Evolutionary conservation across 2,113 vertebrate species (phyloP), one percentile per base, ranked within the genome.

Genomic region (Salvelinus fontinalis): DNA sequence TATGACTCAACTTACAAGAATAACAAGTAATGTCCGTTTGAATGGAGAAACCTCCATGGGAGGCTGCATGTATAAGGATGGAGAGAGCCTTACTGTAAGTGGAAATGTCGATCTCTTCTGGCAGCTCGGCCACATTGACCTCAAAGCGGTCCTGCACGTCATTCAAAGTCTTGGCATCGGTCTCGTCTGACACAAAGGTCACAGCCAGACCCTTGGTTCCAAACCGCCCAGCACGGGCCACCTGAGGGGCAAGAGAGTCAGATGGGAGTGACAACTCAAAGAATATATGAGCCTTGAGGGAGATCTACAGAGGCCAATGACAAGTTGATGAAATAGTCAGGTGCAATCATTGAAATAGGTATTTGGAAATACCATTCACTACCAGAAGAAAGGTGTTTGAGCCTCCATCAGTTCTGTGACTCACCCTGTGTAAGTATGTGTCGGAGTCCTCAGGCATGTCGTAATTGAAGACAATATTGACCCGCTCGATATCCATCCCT

Each of bases 391-490:
- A 1, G 0, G 39, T 44, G 9, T 44, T 11, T 44, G 39, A 44
- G 39, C 4, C 16, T 5, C 20, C 14, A 20, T 59, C 24, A 51
- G 24, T 20, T 20, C 11, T 24, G 3, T 8, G 5, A 18, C 90
- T 88, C 79, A 97, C 96, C 89, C 96, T 94, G 89, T 97, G 96
- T 77, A 97, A 88, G 80, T 97, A 96, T 14, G 96, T 97, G 79
- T 97, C 95, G 0, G 96, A 97, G 80, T 97, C 95, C 78, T 96
- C 95, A 0, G 96, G 96, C 96, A 97, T 97, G 88, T 97, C 96
- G 1, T 96, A 96, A 88, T 97, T 97, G 88, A 97, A 96, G 60
- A 96, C 95, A 0, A 97, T 97, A 75, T 96, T 97, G 82, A 97
- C 96, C 3, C 96, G 84, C 79, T 96, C 95, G 1, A 97, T 96